Evolutionary conservation across 2,113 vertebrate genomes (phyloP), one percentile per base, ranked within the genome.

Genomic region (Rissa tridactyla): DNA sequence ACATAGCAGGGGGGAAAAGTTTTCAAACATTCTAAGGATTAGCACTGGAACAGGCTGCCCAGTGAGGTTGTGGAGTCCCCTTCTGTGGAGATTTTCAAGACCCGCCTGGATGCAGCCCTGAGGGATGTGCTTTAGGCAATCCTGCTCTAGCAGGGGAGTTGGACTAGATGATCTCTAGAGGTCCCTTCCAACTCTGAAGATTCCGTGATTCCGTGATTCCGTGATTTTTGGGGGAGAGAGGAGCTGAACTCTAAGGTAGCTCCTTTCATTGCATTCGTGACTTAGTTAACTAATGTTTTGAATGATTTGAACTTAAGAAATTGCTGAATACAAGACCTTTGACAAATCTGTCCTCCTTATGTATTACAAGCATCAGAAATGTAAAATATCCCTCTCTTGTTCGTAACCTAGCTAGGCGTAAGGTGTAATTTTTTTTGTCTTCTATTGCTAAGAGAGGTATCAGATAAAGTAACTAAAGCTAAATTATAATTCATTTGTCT

Each of bases 1-100:
- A 32, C 25, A 27, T 1, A 2, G 2, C 1, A 1, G 13, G 25
- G 2, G 0, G 1, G 15, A 40, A 60, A 47, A 34, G 3, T 44
- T 26, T 40, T 4, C 19, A 34, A 72, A 38, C 2, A 11, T 61
- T n/a, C 82, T 46, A 34, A 38, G 26, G 54, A 47, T 38, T 38
- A 38, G 36, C 36, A 38, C 36, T 38, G 36, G 36, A 38, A 38
- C 36, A 38, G 36, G 36, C 36, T 38, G 36, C 36, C 36, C 36
- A 38, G 36, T 9, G 36, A 38, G 36, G 36, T 9, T 38, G 9
- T 38, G 36, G 36, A 38, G 36, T 38, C 36, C 36, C 36, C 36
- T 38, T 38, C 36, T 38, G 9, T 38, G 36, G 36, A 38, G 36
- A 38, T 38, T 38, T 38, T 38, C 36, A 38, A 38, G 36, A 38